Conservation (phyloP, 2,888 invertebrate genomes). For the Sphinx pinastri region DNA sequence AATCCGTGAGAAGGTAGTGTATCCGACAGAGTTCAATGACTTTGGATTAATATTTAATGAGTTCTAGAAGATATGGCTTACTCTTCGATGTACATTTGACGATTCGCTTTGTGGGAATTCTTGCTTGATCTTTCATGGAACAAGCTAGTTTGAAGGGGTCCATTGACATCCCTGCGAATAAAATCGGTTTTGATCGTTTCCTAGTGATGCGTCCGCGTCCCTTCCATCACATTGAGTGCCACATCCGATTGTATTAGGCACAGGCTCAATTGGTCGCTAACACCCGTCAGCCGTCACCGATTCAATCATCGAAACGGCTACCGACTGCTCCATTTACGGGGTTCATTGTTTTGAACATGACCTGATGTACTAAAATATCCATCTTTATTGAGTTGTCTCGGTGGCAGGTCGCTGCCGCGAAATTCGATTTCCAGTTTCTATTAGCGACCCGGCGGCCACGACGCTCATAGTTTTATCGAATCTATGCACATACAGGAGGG, state of each 20-base stretch:
- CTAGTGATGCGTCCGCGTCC: conserved; percentile 35
- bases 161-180: neutral
- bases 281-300: conserved; percentile 49
- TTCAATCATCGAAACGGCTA: conserved; percentile 55
- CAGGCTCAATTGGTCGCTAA: conserved; percentile 62
- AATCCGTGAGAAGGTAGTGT: conserved; percentile 2
- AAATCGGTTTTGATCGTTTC: neutral
- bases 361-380: conserved; percentile 54
- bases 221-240: conserved; percentile 56
- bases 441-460: conserved; percentile 39
- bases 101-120: conserved; percentile 37
- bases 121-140: neutral
- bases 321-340: conserved; percentile 66
- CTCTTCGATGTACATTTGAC: neutral
- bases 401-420: conserved; percentile 49
- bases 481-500: conserved; percentile 38
- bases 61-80: neutral
- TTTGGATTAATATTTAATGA: neutral
- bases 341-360: conserved; percentile 64
- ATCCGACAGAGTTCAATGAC: conserved; percentile 30
- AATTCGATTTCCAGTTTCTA: conserved; percentile 65
- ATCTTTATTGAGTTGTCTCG: conserved; percentile 52
- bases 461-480: conserved; percentile 41
- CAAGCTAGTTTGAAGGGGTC: conserved; percentile 28
- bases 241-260: conserved; percentile 63